phyloP scores from a whole-genome alignment of 2,797 vertebrate species.

The Peromyscus aztecus region DNA sequence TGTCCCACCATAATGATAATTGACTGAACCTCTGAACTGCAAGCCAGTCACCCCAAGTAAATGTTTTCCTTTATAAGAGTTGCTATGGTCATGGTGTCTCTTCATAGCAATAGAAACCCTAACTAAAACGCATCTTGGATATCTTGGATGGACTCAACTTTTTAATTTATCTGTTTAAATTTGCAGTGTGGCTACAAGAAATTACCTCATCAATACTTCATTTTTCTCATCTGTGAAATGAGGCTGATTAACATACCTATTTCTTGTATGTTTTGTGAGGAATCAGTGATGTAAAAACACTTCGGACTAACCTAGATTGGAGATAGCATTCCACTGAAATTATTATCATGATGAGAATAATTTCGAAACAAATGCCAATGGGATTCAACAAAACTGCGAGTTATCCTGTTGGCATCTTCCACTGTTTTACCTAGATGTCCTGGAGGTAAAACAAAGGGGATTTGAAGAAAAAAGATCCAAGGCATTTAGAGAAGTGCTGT shows the following conservation, averaged over 20 bases:
- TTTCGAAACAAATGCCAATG: conserved; percentile 29
- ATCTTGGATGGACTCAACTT: not conserved
- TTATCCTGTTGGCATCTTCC: not conserved
- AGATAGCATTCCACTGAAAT: not conserved
- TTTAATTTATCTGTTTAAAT: conserved; percentile 39
- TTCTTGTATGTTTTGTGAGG: conserved; percentile 20
- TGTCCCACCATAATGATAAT: not conserved
- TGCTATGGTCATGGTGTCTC: not conserved
- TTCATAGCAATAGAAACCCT: not conserved
- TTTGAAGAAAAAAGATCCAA: not conserved
- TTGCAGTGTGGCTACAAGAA: not conserved
- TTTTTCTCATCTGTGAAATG: conserved; percentile 10
- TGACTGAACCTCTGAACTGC: not conserved
- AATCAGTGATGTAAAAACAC: conserved; percentile 22
- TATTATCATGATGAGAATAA: not conserved
- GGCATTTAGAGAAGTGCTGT: not conserved
- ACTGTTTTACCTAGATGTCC: not conserved
- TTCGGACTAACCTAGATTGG: not conserved
- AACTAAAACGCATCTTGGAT: not conserved
- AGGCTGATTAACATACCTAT: conserved; percentile 17
- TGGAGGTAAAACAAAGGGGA: not conserved
- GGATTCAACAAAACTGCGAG: not conserved
- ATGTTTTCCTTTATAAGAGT: not conserved
- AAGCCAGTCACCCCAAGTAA: not conserved
- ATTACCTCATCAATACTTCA: conserved; percentile 7